Evolutionary conservation across 2,797 vertebrate genomes (phyloP).

Genomic region (Sandelia bainsii): DNA sequence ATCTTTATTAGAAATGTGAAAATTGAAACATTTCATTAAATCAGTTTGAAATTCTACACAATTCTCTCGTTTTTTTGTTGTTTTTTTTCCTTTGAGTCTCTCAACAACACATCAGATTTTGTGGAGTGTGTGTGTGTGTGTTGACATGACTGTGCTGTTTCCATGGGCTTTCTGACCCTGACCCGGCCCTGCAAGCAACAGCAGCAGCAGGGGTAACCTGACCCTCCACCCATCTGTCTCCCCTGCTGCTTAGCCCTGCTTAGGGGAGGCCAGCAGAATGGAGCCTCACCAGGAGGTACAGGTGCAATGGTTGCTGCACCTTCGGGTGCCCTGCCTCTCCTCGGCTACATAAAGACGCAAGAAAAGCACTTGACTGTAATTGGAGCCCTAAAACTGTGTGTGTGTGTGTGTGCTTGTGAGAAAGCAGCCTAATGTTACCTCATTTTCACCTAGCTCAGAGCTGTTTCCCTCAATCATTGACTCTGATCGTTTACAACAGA

Average conservation of each 20-base stretch:
- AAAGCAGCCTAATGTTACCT: slow-evolving; percentile 65
- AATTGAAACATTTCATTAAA: slow-evolving; percentile 87
- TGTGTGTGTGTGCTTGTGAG: neutral
- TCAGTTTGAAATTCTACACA: slow-evolving; percentile 78
- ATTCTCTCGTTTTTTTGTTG: slow-evolving; percentile 18
- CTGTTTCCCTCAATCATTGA: slow-evolving; percentile 38
- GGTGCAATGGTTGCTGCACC: slow-evolving; percentile 78
- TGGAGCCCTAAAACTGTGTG: slow-evolving; percentile 60
- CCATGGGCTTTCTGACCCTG: slow-evolving; percentile 78
- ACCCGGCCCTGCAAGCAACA: slow-evolving; percentile 64
- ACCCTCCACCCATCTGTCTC: slow-evolving; percentile 88
- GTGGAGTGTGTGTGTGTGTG: slow-evolving; percentile 25
- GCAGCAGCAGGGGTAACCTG: slow-evolving; percentile 83
- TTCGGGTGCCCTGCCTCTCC: slow-evolving; percentile 66
- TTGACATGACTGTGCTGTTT: slow-evolving; percentile 67
- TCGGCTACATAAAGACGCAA: slow-evolving; percentile 63
- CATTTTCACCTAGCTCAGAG: slow-evolving; percentile 49
- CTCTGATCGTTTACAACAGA: slow-evolving; percentile 44
- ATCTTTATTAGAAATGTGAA: slow-evolving; percentile 87
- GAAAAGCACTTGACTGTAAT: slow-evolving; percentile 77
- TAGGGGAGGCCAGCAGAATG: slow-evolving; percentile 70
- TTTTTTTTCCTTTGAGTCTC: neutral
- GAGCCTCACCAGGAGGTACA: slow-evolving; percentile 77
- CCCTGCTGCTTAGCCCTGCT: slow-evolving; percentile 80
- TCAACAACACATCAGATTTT: slow-evolving; percentile 18